Evolutionary conservation across 1,140 invertebrate species (phyloP).

Genomic region (Bombus superbus): DNA sequence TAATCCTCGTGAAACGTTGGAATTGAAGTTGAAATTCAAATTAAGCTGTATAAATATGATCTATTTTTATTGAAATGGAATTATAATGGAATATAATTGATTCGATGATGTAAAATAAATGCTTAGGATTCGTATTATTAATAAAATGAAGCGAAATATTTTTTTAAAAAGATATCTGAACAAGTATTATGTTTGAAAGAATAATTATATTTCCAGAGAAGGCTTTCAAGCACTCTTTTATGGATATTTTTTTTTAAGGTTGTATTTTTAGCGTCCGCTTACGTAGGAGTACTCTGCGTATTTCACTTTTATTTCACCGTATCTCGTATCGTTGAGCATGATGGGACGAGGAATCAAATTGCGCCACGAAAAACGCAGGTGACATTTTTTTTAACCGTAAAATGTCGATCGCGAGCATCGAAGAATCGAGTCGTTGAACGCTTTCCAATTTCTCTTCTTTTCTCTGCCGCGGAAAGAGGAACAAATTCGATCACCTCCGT

Average conservation of each 20-base stretch:
- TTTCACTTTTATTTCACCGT: neutral
- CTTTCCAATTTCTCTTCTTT: conserved; percentile 22
- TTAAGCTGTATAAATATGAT: too few species aligned
- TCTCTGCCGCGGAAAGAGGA: conserved; percentile 18
- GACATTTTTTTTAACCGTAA: conserved; percentile 15
- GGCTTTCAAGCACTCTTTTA: neutral
- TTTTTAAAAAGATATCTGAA: too few species aligned
- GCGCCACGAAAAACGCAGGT: neutral
- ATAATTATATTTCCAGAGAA: neutral
- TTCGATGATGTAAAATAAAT: too few species aligned
- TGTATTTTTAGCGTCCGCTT: neutral
- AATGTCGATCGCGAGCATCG: neutral
- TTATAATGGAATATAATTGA: too few species aligned
- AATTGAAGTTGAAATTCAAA: neutral
- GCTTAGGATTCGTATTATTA: too few species aligned
- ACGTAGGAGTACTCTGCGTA: neutral
- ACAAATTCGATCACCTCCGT: conserved; percentile 46
- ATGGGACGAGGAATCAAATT: conserved; percentile 12
- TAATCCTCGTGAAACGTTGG: neutral
- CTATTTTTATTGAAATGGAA: too few species aligned
- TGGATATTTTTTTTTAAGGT: too few species aligned
- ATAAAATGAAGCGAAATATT: too few species aligned
- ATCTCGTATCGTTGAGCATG: neutral
- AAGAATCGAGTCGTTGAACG: conserved; percentile 29
- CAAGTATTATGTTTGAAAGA: neutral